Base-by-base conservation (phyloP, 2,797 vertebrate species). In the Australoheros facetus region DNA sequence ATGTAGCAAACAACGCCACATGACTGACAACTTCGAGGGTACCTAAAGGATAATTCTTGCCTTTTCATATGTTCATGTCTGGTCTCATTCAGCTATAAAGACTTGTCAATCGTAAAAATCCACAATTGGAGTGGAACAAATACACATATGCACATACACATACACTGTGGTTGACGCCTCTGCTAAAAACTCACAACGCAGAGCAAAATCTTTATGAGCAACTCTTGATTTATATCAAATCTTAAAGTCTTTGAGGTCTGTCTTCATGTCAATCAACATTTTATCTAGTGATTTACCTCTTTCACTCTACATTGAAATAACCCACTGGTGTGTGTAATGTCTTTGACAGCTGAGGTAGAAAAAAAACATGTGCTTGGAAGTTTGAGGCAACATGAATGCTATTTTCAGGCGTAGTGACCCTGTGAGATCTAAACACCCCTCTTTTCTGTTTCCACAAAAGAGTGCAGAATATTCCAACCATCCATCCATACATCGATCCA, bases 321-420 rank as follows among this genome's bases (percentile, higher is more conserved):
- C 13, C 21, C 1, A 19, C 8, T 51, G 64, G 6, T 23, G 17
- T 56, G 54, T 42, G 23, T n/a, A 64, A 59, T 16, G 48, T 34
- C 13, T 60, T 4, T 5, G 58, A 54, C 11, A 75, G 58, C 13
- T 62, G 23, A 56, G 21, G 42, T 23, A 54, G 9, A 74, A 79
- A 78, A 66, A 5, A 80, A 66, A 5, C 28, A 71, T 19, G 83
- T 51, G 17, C 80, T 74, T 71, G 21, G 19, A 58, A 19, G 23
- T 19, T 42, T 71, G n/a, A 57, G 45, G 11, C 26, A 69, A 51
- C 45, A 69, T 69, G 45, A 51, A 73, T 64, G 19, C 34, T 62
- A 70, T 85, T 80, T 89, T 82, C 69, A 77, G 45, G 79, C 32
- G 32, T 55, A 8, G 54, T 82, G 72, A 86, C 59, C 71, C 74